phyloP scores from a whole-genome alignment of 2,797 vertebrate genomes.

The Myripristis murdjan region DNA sequence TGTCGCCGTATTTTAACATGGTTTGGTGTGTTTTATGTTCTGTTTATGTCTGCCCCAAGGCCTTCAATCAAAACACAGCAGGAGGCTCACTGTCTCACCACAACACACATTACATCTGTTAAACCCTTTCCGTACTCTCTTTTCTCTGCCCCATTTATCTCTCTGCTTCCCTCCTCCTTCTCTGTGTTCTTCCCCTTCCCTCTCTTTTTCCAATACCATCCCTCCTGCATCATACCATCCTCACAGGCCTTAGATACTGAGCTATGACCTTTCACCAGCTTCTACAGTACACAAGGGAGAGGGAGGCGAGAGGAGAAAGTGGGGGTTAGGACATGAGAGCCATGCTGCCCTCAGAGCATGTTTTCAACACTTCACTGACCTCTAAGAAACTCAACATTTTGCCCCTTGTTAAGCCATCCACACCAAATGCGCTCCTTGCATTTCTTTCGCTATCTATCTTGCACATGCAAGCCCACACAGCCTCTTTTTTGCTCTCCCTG shows the following conservation, averaged over 20 bases:
- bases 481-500: slow-evolving; percentile 11
- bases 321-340: slow-evolving; percentile 11
- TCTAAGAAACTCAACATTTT: slow-evolving; percentile 8
- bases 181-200: neutral
- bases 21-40: too few relatives aligned
- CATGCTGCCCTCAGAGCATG: slow-evolving; percentile 13
- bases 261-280: slow-evolving; percentile 33
- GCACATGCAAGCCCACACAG: neutral
- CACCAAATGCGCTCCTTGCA: slow-evolving; percentile 3
- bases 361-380: slow-evolving; percentile 36
- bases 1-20: too few relatives aligned
- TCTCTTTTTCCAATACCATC: neutral
- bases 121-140: too few relatives aligned
- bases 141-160: neutral
- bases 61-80: too few relatives aligned
- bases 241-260: slow-evolving; percentile 17
- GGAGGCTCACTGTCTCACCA: too few relatives aligned
- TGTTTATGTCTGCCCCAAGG: too few relatives aligned
- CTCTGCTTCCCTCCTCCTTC: neutral
- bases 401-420: slow-evolving; percentile 33
- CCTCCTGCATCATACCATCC: neutral
- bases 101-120: too few relatives aligned
- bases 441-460: neutral
- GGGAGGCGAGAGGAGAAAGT: neutral
- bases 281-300: slow-evolving; percentile 2